phyloP scores from a whole-genome alignment of 2,797 vertebrate genomes.

The Phataginus tetradactyla region DNA sequence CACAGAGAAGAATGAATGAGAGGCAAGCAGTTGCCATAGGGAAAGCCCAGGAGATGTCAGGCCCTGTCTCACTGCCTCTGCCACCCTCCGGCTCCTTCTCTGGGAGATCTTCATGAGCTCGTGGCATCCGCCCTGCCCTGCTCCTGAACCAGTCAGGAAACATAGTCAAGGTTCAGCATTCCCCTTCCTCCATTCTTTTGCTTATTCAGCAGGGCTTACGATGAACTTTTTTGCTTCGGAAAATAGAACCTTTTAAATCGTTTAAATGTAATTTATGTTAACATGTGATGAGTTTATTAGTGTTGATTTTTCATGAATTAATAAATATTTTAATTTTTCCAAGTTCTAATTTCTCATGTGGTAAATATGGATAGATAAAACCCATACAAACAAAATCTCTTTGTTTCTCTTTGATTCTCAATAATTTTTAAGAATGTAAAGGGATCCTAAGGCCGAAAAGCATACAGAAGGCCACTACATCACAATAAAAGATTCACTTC shows the following conservation, averaged over 20 bases:
- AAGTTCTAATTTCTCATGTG: slow-evolving; percentile 17
- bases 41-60: not conserved
- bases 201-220: not conserved
- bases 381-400: not conserved
- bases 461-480: not conserved
- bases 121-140: not conserved
- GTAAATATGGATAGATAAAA: not conserved
- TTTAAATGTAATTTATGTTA: not conserved
- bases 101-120: not conserved
- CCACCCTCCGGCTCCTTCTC: not conserved
- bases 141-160: not conserved
- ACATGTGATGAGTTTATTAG: not conserved
- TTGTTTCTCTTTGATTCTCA: not conserved
- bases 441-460: not conserved
- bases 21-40: not conserved
- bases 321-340: not conserved
- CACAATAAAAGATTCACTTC: not conserved
- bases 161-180: not conserved
- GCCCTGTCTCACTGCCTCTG: not conserved
- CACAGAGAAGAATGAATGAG: not conserved
- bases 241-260: not conserved
- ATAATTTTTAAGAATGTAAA: slow-evolving; percentile 16
- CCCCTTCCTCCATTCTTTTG: not conserved
- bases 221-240: slow-evolving; percentile 3
- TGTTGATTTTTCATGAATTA: not conserved